These are phyloP conservation scores for Tiliacea citrago DNA, from an alignment of 2,888 invertebrate species.

Conservation along the genomic window DNA sequence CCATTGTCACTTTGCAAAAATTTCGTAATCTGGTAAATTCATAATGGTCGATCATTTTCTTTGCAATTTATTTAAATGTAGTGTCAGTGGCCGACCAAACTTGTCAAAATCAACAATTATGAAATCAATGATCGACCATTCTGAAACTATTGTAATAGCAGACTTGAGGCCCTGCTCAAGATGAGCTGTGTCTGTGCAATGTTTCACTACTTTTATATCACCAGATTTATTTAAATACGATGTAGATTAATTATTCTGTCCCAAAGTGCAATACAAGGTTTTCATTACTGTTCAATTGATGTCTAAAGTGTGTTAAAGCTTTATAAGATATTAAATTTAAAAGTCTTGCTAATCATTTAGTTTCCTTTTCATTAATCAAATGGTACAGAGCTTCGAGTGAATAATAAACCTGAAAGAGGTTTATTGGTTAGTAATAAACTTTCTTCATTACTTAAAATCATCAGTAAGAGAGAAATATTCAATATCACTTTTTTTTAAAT, in stretches of 20 bases:
- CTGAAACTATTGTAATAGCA: no score
- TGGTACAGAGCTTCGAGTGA: neutral
- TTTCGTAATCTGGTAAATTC: no score
- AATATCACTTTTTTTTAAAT: no score
- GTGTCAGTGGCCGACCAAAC: no score
- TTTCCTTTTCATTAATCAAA: neutral
- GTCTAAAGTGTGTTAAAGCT: neutral
- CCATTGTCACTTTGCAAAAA: no score
- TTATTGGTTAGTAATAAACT: neutral
- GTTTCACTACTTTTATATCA: neutral
- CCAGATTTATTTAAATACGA: neutral
- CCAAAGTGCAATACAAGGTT: neutral
- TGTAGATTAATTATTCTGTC: neutral
- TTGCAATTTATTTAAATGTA: no score
- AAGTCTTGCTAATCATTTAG: neutral
- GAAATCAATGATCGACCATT: no score
- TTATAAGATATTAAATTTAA: slow-evolving; percentile 1
- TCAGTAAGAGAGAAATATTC: no score
- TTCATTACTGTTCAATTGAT: neutral
- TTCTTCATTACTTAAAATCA: neutral
- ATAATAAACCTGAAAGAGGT: slow-evolving; percentile 1
- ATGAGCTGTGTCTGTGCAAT: no score
- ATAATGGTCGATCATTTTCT: no score
- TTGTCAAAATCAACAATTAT: no score
- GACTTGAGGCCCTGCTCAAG: no score